Conservation (phyloP, 2,888 invertebrate species). For the Luperina testacea region DNA sequence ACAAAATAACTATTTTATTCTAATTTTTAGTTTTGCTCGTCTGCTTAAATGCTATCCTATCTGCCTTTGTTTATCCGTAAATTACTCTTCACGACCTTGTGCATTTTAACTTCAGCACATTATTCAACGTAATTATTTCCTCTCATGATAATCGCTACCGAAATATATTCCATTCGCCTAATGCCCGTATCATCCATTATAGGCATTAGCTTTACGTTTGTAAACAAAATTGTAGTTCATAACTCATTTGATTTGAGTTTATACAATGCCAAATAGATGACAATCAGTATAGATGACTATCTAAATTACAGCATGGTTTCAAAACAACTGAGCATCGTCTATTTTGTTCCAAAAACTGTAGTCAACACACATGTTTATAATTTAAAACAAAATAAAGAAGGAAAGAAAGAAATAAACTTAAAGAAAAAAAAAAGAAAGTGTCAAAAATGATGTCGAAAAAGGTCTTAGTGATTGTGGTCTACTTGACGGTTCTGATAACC, state of each 20-base stretch:
- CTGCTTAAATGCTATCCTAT: neutral
- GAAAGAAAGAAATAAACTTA: conserved; percentile 2
- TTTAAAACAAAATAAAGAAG: conserved; percentile 20
- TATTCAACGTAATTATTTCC: conserved; percentile 35
- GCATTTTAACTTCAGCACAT: neutral
- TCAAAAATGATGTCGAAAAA: conserved; percentile 67
- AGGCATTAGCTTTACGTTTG: conserved; percentile 16
- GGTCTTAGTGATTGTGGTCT: conserved; percentile 69
- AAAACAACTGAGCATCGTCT: conserved; percentile 43
- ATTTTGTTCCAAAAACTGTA: conserved; percentile 39
- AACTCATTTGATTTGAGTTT: conserved; percentile 38
- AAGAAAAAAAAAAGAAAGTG: conserved; percentile 1
- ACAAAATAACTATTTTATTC: neutral
- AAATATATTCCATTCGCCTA: conserved; percentile 23
- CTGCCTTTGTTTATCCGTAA: neutral
- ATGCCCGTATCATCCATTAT: conserved; percentile 33
- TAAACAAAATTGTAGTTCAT: conserved; percentile 44
- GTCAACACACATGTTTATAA: conserved; percentile 29
- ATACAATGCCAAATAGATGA: conserved; percentile 59
- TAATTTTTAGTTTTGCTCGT: neutral
- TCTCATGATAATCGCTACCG: conserved; percentile 15
- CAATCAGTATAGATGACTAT: conserved; percentile 62
- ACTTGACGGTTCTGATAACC: conserved; percentile 71
- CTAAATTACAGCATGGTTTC: conserved; percentile 53
- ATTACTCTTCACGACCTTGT: conserved; percentile 27